Conservation (phyloP, 2,113 vertebrate species). For the Edolisoma coerulescens region DNA sequence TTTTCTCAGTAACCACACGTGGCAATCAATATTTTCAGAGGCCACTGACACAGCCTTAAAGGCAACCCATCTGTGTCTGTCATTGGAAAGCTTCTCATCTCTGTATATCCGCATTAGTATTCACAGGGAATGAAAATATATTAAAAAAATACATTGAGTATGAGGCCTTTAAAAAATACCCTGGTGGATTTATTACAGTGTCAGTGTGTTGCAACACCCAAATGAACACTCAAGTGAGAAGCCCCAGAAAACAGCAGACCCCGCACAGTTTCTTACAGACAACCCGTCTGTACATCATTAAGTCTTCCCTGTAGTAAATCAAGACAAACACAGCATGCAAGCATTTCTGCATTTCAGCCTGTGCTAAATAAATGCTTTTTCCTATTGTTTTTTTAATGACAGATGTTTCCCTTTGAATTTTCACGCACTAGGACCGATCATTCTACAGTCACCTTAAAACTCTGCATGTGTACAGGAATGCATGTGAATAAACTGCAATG, state of each 20-base stretch:
- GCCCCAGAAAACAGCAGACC: not conserved
- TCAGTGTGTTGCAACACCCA: not conserved
- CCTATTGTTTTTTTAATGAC: not conserved
- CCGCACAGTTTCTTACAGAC: not conserved
- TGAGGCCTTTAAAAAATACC: not conserved
- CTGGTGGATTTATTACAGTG: not conserved
- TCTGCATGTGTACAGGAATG: not conserved
- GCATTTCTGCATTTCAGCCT: not conserved
- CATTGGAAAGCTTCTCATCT: not conserved
- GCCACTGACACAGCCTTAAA: not conserved
- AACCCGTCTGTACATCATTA: not conserved
- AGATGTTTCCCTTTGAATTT: not conserved
- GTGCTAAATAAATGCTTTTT: not conserved
- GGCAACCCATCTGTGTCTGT: not conserved
- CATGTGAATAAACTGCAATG: not conserved
- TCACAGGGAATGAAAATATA: not conserved
- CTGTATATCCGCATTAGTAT: not conserved
- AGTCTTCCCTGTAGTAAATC: not conserved
- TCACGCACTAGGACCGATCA: not conserved
- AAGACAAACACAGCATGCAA: not conserved
- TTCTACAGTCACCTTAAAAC: not conserved
- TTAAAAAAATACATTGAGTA: not conserved
- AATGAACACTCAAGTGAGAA: not conserved
- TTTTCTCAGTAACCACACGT: not conserved
- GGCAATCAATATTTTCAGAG: not conserved